Conservation (phyloP, 2,888 invertebrate genomes). For the Cryptocephalus moraei region DNA sequence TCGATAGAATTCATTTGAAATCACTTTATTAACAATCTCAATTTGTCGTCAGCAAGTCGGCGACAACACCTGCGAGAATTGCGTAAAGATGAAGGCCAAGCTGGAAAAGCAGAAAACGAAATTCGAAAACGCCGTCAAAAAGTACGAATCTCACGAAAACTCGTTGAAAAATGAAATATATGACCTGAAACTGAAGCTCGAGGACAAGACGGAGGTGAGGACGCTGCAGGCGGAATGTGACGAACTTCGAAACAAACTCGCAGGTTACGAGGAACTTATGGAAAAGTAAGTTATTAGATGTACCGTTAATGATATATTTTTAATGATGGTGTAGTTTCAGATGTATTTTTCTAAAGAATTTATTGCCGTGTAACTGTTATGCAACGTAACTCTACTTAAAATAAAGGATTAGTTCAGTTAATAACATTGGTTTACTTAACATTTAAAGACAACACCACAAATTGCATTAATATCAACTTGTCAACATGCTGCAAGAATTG, state of each 20-base stretch:
- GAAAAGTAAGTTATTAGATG: neutral
- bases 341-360: too few relatives aligned
- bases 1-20: too few relatives aligned
- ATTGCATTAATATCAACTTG: too few relatives aligned
- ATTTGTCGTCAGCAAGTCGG: conserved; percentile 9
- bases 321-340: too few relatives aligned
- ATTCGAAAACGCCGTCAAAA: conserved; percentile 11
- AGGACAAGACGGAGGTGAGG: conserved; percentile 6
- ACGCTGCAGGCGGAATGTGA: conserved; percentile 10
- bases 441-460: too few relatives aligned
- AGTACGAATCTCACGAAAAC: conserved; percentile 10
- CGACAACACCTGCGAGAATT: conserved; percentile 12
- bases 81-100: conserved; percentile 12
- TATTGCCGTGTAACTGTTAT: too few relatives aligned
- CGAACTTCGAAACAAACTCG: conserved; percentile 11
- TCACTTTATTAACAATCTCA: too few relatives aligned
- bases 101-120: conserved; percentile 13
- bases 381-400: too few relatives aligned
- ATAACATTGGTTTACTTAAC: too few relatives aligned
- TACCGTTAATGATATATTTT: too few relatives aligned
- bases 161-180: conserved; percentile 12
- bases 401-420: too few relatives aligned
- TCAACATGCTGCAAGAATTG: too few relatives aligned
- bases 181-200: conserved; percentile 9
- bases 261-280: conserved; percentile 10